A percentile compares a stretch with the other conserved stretches of the same genome.
phyloP scores from a whole-genome alignment of 2,888 invertebrate genomes.

The Orthonychiurus folsomi region DNA sequence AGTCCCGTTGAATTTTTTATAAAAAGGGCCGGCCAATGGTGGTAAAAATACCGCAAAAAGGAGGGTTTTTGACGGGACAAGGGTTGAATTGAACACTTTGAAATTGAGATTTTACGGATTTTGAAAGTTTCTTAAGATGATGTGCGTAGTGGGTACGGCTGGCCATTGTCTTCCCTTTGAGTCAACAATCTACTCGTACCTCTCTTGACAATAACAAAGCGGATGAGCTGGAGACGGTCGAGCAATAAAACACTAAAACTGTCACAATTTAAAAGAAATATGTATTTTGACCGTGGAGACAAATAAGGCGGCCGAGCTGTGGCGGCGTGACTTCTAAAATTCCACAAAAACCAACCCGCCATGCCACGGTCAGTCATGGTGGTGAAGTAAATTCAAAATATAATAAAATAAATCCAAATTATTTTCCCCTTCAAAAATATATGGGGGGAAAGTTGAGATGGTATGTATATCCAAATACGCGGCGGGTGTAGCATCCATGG shows the following conservation, averaged over 20 bases:
- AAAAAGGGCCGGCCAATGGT: background rate
- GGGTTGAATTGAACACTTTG: no score
- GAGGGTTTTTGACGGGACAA: background rate
- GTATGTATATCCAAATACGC: no score
- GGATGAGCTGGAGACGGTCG: constrained; percentile 8
- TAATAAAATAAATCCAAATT: no score
- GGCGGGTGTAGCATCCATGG: background rate
- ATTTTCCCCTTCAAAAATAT: background rate
- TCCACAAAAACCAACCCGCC: no score
- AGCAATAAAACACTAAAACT: constrained; percentile 32
- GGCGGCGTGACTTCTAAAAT: no score
- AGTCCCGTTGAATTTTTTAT: no score
- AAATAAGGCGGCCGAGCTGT: no score
- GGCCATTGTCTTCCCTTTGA: constrained; percentile 13
- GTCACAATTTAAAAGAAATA: constrained; percentile 15
- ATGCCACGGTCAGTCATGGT: no score
- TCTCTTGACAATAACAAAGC: constrained; percentile 7
- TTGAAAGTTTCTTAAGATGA: background rate
- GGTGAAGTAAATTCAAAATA: background rate
- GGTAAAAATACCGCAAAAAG: background rate
- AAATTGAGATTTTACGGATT: no score
- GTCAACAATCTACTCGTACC: background rate
- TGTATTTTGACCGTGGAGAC: background rate
- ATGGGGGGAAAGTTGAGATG: background rate
- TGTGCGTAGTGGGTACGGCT: no score